A percentile compares a stretch with the other conserved stretches of the same genome.
Evolutionary conservation across 2,888 invertebrate genomes (phyloP).

Genomic region (Pachycephus smyrnensis): DNA sequence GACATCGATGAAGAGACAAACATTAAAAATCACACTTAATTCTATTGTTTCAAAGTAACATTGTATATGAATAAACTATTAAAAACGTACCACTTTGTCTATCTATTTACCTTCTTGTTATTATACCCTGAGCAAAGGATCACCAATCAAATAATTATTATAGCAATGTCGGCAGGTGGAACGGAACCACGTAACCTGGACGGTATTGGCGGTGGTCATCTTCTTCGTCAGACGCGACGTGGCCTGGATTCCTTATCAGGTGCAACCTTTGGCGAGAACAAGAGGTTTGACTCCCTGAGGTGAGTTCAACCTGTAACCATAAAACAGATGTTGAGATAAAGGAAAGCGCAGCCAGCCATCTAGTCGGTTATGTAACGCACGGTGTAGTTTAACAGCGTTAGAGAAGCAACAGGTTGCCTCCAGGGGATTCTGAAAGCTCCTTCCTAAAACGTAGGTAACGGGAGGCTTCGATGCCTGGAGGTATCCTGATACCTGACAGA

Average conservation of each 20-base stretch:
- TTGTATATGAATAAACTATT: not conserved
- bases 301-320: conserved; percentile 32
- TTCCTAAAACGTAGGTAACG: not conserved
- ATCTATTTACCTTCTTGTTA: not conserved
- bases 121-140: not conserved
- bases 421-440: not conserved
- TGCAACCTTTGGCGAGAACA: conserved; percentile 63
- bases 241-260: conserved; percentile 67
- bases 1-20: not conserved
- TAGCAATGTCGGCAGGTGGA: conserved; percentile 21
- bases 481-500: not conserved
- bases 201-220: conserved; percentile 42
- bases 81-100: not conserved
- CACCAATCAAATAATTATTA: not conserved
- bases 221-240: conserved; percentile 56
- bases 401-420: conserved; percentile 4
- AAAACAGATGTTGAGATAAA: not conserved
- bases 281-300: conserved; percentile 63
- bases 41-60: not conserved
- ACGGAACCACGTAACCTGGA: conserved; percentile 46
- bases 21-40: not conserved
- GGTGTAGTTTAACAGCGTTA: not conserved
- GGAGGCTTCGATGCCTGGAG: not conserved
- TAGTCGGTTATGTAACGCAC: not conserved
- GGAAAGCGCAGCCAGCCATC: not conserved